A percentile compares a stretch with the other conserved stretches of the same genome.
phyloP scores from a whole-genome alignment of 2,113 vertebrate species.

The Phrynocephalus versicolor region DNA sequence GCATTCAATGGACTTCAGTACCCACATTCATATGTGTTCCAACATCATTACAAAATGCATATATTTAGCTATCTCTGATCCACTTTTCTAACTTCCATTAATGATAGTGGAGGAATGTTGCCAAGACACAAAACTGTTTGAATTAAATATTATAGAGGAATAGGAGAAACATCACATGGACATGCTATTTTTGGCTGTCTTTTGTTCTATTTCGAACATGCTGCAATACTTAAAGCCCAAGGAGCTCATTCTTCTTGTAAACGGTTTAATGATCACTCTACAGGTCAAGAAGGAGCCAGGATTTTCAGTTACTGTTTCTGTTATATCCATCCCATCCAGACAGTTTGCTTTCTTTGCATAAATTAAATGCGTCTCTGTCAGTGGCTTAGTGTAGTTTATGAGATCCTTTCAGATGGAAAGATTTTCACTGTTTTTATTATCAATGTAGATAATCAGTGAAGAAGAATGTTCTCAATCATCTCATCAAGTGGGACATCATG shows the following conservation, averaged over 20 bases:
- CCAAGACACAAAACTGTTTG: not conserved
- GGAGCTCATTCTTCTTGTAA: constrained; percentile 46
- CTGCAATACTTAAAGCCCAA: constrained; percentile 41
- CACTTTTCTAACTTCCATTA: not conserved
- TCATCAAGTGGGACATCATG: constrained; percentile 21
- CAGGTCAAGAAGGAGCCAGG: constrained; percentile 40
- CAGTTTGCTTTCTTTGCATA: constrained; percentile 58
- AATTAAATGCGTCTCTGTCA: constrained; percentile 54
- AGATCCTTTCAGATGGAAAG: constrained; percentile 33
- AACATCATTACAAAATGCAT: not conserved
- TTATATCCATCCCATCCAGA: constrained; percentile 31
- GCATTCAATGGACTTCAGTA: too few relatives aligned
- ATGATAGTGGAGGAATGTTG: not conserved
- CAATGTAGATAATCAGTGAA: constrained; percentile 26
- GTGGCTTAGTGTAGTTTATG: constrained; percentile 54
- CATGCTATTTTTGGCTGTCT: not conserved
- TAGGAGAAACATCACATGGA: not conserved
- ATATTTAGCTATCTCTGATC: not conserved
- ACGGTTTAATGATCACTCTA: constrained; percentile 57
- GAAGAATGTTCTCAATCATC: constrained; percentile 2
- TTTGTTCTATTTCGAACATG: constrained; percentile 34
- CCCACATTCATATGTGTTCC: too few relatives aligned
- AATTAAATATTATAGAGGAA: not conserved
- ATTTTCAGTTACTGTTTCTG: constrained; percentile 64
- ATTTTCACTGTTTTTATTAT: constrained; percentile 58